A percentile compares a stretch with the other conserved stretches of the same genome.
phyloP scores from a whole-genome alignment of 2,888 invertebrate genomes.

The Plutella xylostella region DNA sequence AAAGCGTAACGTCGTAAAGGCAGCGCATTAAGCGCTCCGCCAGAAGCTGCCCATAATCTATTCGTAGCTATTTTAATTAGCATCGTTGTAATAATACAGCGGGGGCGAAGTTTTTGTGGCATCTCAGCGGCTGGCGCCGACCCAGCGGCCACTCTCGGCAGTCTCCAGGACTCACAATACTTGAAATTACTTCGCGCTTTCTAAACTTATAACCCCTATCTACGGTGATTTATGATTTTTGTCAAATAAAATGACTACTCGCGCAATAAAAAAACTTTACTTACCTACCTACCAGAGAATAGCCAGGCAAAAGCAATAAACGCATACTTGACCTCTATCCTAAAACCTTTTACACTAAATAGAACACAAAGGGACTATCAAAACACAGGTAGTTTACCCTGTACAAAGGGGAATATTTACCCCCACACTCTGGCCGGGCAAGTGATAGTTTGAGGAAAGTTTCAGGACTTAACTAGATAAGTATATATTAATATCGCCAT shows the following conservation, averaged over 20 bases:
- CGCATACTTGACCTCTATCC: too few relatives aligned
- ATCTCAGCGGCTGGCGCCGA: conserved; percentile 32
- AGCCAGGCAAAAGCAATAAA: too few relatives aligned
- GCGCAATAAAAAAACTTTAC: too few relatives aligned
- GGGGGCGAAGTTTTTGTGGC: conserved; percentile 57
- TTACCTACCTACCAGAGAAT: too few relatives aligned
- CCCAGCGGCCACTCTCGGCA: conserved; percentile 21
- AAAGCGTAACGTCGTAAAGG: conserved; percentile 66
- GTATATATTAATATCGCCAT: conserved; percentile 11
- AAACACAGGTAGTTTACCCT: background rate
- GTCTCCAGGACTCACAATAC: conserved; percentile 40
- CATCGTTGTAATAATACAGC: conserved; percentile 60
- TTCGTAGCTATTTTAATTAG: conserved; percentile 67
- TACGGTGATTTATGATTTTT: too few relatives aligned
- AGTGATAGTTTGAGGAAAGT: background rate
- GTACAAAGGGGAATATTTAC: background rate
- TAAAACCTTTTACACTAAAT: too few relatives aligned
- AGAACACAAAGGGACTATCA: background rate
- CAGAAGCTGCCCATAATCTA: conserved; percentile 64
- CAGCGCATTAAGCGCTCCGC: conserved; percentile 60
- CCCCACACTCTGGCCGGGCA: background rate
- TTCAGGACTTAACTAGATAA: background rate
- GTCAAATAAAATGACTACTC: too few relatives aligned
- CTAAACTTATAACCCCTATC: too few relatives aligned
- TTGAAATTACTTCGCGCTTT: conserved; percentile 47